phyloP scores from a whole-genome alignment of 2,113 vertebrate genomes.

The Neogale vison region DNA sequence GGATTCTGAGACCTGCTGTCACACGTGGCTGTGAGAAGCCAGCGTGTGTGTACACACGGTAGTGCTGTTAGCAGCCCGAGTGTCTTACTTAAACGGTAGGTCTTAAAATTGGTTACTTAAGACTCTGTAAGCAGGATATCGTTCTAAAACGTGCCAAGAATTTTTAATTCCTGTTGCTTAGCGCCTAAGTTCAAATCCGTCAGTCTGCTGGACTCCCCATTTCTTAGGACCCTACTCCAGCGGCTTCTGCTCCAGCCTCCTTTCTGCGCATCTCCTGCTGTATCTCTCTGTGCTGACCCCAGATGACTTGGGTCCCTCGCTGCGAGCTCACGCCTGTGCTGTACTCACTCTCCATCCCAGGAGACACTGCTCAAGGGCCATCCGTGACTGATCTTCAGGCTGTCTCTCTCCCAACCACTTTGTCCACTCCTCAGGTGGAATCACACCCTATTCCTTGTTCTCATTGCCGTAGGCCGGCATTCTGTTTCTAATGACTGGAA shows the following conservation, averaged over 20 bases:
- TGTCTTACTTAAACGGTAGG: background rate
- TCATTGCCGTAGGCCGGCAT: background rate
- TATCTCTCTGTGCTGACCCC: background rate
- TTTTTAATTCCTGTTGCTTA: background rate
- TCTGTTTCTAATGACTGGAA: background rate
- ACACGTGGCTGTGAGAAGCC: background rate
- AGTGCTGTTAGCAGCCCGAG: background rate
- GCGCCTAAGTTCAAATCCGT: background rate
- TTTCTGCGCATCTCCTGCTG: background rate
- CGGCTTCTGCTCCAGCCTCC: background rate
- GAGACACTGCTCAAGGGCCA: background rate
- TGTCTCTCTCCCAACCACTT: background rate
- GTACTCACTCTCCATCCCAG: background rate
- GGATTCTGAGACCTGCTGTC: background rate
- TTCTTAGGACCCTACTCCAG: background rate
- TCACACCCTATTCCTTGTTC: background rate
- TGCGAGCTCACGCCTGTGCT: background rate
- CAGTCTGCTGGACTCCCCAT: background rate
- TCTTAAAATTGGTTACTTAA: background rate
- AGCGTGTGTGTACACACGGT: background rate
- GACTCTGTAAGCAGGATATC: background rate
- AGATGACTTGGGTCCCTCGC: background rate
- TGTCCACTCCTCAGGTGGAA: background rate
- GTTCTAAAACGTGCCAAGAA: background rate
- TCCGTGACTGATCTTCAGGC: background rate